phyloP scores from a whole-genome alignment of 2,113 vertebrate species.

The Mormyrus lacerda region DNA sequence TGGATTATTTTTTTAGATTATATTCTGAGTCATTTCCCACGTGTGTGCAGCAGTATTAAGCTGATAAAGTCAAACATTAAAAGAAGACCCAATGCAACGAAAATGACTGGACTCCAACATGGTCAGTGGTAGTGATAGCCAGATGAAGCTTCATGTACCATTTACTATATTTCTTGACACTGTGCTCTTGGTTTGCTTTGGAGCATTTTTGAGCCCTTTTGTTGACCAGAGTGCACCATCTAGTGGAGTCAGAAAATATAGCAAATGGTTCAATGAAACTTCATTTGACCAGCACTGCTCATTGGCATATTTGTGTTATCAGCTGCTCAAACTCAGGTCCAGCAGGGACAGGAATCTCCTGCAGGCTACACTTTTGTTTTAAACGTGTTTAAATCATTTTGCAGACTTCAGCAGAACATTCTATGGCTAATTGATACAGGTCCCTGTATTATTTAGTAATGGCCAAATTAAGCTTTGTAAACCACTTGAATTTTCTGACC shows the following conservation, averaged over 20 bases:
- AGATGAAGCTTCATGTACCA: neutral
- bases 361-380: neutral
- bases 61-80: neutral
- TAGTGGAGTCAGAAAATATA: neutral
- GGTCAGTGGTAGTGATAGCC: neutral
- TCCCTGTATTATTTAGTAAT: neutral
- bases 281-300: neutral
- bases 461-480: too few relatives aligned
- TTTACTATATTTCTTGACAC: neutral
- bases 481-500: too few relatives aligned
- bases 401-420: neutral
- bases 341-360: neutral
- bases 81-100: neutral
- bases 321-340: neutral
- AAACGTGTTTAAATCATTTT: neutral
- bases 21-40: neutral
- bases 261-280: neutral
- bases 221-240: neutral
- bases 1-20: neutral
- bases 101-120: neutral
- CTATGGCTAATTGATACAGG: neutral
- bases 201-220: neutral
- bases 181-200: neutral
- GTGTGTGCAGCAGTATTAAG: neutral
- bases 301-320: neutral